Conservation (phyloP, 2,888 invertebrate species). For the Pyrrhia umbra region DNA sequence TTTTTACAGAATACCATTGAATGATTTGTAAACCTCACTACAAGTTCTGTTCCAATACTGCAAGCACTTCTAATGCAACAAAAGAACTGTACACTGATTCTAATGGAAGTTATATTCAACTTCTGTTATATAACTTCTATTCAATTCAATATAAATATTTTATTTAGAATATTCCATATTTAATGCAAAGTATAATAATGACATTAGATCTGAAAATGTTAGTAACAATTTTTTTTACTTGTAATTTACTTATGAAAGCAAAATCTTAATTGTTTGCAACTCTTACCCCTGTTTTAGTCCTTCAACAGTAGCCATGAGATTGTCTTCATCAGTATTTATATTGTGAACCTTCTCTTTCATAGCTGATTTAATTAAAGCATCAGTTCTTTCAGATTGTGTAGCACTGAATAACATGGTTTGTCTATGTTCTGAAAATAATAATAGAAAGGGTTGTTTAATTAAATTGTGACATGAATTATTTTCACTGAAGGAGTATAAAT, state of each 20-base stretch:
- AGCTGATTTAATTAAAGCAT: constrained; percentile 96
- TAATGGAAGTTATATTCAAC: too few relatives aligned
- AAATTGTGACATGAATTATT: neutral
- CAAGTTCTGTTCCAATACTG: too few relatives aligned
- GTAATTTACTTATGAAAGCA: neutral
- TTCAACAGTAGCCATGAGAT: constrained; percentile 94
- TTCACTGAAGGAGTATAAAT: neutral
- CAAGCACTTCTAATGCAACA: too few relatives aligned
- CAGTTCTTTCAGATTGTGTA: constrained; percentile 97
- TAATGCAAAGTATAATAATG: too few relatives aligned
- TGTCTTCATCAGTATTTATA: constrained; percentile 97
- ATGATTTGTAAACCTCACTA: too few relatives aligned
- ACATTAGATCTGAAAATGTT: too few relatives aligned
- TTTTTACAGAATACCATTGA: too few relatives aligned
- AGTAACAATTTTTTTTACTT: too few relatives aligned
- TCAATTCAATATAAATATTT: too few relatives aligned
- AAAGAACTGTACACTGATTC: too few relatives aligned
- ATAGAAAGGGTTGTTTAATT: neutral
- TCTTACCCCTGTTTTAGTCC: constrained; percentile 94
- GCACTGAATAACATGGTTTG: constrained; percentile 99
- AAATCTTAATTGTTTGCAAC: neutral
- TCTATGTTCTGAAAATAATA: constrained; percentile 92
- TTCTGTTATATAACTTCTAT: too few relatives aligned
- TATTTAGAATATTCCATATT: too few relatives aligned
- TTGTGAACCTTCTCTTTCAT: constrained; percentile 97